Evolutionary conservation across 2,797 vertebrate genomes (phyloP), one percentile per base, ranked within the genome.

Genomic region (Epinephelus malabaricus): DNA sequence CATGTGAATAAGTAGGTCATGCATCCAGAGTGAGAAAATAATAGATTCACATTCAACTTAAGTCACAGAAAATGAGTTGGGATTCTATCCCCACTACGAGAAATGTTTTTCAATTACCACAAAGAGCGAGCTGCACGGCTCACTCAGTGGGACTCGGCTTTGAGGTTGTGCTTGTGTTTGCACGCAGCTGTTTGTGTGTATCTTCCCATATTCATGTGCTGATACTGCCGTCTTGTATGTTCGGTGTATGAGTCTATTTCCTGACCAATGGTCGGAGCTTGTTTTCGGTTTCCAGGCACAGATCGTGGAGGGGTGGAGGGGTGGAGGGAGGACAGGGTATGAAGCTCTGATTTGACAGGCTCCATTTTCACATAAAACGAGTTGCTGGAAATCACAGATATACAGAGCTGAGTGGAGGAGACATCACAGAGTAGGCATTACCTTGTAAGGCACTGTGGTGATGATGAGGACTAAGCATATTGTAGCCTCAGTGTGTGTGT

Each of bases 1-100:
- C 50, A 50, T 69, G 55, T 59, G 73, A 56, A 78, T 70, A 94
- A 93, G 88, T 95, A 94, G 95, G 94, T 95, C 94, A 95, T 84
- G 81, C 87, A 94, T 92, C 91, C 84, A 86, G 73, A 91, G 88
- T 89, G 87, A 90, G 88, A 88, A 87, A 93, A 89, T 91, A 94
- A 91, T 87, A 84, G 86, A 92, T 94, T 92, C 90, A 89, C 77
- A 90, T 93, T 92, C 82, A 93, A 92, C 90, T 91, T 87, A 89
- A 90, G 80, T 91, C 84, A 83, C 66, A 76, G 76, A 90, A 91
- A 90, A 87, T 56, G 65, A 88, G 78, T 69, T 67, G 38, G 77
- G 65, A 82, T 84, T 90, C 73, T 54, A 38, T 85, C 78, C 74
- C 43, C 63, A 30, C 53, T 13, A 73, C n/a, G 3, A 85, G 77